Evolutionary conservation across 2,113 vertebrate species (phyloP), one percentile per base, ranked within the genome.

Genomic region (Anhinga anhinga): DNA sequence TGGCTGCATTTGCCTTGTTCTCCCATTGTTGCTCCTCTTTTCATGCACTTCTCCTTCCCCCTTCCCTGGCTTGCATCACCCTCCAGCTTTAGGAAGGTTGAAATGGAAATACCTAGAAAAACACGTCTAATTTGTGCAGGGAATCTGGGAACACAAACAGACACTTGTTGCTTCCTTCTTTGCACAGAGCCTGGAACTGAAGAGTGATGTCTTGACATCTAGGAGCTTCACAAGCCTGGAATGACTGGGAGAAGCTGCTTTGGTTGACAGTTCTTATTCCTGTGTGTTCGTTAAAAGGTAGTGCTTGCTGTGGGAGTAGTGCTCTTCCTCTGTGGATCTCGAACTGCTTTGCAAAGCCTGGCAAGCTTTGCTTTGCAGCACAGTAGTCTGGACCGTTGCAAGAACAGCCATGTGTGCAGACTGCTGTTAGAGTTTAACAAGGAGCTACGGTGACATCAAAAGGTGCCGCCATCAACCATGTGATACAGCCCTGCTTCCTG

Each of bases 181-280:
- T 85, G 18, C 56, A 16, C 94, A 91, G 93, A 76, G 67, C 58
- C 77, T 44, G 82, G 40, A 49, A 19, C 44, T 86, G 82, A 55
- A 16, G 36, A 42, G 40, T 58, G 63, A 36, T 7, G 0, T 34
- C 59, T n/a, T 58, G 73, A 26, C 56, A 4, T 7, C 34, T 6
- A 16, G 50, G 44, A 71, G 36, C 30, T 22, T 32, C 63, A 3
- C 34, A 15, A 23, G 27, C 65, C 45, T 20, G 30, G 59, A 59
- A 95, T 96, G 95, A 85, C 30, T 11, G 65, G 13, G 25, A 77
- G 63, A 45, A 91, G 69, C 72, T 85, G 82, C 81, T 44, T 23
- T 40, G 49, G 5, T 32, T 62, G 61, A n/a, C 45, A 15, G 3
- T 38, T 52, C 27, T 0, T 59, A 5, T 26, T 29, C 36, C 59